These are phyloP conservation scores for Platysteira castanea DNA, from an alignment of 2,113 vertebrate genomes.

Conservation along the genomic window DNA sequence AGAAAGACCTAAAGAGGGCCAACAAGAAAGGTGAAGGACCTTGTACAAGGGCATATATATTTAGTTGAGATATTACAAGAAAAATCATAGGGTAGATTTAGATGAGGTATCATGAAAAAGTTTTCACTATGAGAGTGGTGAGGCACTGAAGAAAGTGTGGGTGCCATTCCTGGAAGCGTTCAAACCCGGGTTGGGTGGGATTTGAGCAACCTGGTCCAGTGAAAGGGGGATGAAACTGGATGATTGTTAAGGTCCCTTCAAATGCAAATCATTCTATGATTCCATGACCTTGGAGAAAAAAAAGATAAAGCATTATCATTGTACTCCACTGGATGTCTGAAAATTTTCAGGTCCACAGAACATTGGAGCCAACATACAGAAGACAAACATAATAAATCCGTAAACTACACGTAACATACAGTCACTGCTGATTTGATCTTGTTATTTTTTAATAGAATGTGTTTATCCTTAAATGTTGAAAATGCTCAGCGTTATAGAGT, in stretches of 20 bases:
- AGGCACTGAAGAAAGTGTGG: neutral
- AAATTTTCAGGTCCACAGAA: neutral
- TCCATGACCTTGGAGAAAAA: neutral
- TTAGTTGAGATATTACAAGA: neutral
- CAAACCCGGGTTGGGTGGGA: neutral
- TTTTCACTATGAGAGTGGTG: neutral
- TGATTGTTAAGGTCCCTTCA: neutral
- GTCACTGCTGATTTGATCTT: neutral
- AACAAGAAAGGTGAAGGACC: neutral
- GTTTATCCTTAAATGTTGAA: neutral
- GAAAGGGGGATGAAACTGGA: neutral
- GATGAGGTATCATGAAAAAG: neutral
- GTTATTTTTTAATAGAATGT: neutral
- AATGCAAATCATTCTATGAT: neutral
- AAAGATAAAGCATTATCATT: neutral
- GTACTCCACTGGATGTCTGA: neutral
- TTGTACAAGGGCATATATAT: neutral
- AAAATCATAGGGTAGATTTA: neutral
- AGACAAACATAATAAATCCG: neutral
- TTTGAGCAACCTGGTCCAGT: accelerated
- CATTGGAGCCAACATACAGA: neutral
- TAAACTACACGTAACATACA: neutral
- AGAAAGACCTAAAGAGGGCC: neutral
- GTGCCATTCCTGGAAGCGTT: neutral
- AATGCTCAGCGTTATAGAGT: neutral